Conservation (phyloP, 2,113 vertebrate species). For the Cottus gobio region DNA sequence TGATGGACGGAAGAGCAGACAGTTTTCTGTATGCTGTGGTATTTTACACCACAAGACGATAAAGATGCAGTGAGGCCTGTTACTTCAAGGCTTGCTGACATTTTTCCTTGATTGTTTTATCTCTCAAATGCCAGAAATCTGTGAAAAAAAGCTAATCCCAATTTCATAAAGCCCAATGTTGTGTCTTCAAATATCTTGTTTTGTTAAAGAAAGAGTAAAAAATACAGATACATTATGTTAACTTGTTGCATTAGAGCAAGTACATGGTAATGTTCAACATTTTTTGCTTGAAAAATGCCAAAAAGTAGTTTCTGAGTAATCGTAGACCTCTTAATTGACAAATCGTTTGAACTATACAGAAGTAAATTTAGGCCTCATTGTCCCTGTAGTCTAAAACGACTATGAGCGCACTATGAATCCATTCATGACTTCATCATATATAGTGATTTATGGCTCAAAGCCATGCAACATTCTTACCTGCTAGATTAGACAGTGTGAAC, state of each 20-base stretch:
- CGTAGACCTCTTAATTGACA: not conserved
- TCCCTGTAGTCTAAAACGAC: not conserved
- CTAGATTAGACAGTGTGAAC: conserved; percentile 90
- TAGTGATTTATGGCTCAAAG: not conserved
- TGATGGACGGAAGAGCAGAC: not conserved
- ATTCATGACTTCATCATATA: not conserved
- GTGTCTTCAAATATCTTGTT: not conserved
- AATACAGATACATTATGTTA: not conserved
- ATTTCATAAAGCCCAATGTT: not conserved
- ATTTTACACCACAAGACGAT: not conserved
- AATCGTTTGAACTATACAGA: not conserved
- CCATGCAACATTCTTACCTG: conserved; percentile 82
- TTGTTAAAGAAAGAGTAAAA: not conserved
- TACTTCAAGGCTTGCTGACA: not conserved
- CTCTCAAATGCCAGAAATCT: not conserved
- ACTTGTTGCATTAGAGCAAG: not conserved
- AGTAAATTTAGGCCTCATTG: not conserved
- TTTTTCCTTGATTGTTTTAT: not conserved
- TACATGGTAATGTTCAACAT: not conserved
- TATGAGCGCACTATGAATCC: not conserved
- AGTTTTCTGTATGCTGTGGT: not conserved
- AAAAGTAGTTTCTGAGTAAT: conserved; percentile 1
- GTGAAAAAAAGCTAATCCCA: not conserved
- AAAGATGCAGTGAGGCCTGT: not conserved
- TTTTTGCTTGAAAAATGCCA: not conserved